These are phyloP conservation scores for Cosmia pyralina DNA, from an alignment of 2,888 invertebrate genomes.

Conservation along the genomic window DNA sequence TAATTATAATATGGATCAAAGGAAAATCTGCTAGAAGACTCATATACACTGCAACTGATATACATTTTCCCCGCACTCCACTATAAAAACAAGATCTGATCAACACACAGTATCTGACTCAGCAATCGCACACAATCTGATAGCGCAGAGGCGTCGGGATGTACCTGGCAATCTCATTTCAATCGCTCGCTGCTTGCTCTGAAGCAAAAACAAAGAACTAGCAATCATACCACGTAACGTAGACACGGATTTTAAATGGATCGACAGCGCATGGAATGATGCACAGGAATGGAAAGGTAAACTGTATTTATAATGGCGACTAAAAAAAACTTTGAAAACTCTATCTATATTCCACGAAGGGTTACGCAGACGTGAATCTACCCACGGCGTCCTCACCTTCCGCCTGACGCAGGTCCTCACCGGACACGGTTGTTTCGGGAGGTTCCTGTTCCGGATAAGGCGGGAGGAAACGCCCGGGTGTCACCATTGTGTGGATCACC, in stretches of 20 bases:
- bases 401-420: no score
- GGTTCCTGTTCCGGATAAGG: no score
- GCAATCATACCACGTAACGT: constrained; percentile 26
- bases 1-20: neutral
- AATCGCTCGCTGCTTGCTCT: constrained; percentile 28
- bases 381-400: no score
- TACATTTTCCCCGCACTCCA: neutral
- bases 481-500: no score
- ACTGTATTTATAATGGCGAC: neutral
- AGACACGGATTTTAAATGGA: constrained; percentile 9
- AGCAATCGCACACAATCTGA: constrained; percentile 32
- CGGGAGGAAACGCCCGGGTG: no score
- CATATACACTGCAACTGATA: neutral
- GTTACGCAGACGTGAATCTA: neutral
- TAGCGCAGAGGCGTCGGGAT: constrained; percentile 13
- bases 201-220: constrained; percentile 43
- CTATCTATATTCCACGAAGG: rapidly evolving
- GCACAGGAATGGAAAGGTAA: constrained; percentile 4
- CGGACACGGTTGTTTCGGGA: no score
- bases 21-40: neutral
- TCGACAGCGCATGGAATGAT: neutral
- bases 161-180: constrained; percentile 46
- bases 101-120: constrained; percentile 15
- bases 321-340: neutral
- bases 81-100: constrained; percentile 10